Conservation (phyloP, 2,797 vertebrate species). For the Peromyscus aztecus region DNA sequence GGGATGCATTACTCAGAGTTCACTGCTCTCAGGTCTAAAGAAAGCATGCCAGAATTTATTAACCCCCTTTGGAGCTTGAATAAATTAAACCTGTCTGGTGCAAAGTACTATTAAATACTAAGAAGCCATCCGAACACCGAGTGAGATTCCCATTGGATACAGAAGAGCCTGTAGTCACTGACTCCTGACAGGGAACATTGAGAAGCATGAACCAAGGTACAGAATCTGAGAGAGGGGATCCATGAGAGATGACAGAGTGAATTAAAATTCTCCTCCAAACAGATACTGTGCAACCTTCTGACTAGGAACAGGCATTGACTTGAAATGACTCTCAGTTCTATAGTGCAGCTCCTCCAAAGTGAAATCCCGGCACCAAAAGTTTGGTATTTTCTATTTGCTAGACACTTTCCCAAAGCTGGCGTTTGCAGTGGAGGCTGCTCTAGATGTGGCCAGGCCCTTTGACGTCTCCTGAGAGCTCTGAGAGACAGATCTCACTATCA, state of each 20-base stretch:
- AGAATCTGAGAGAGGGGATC: background rate
- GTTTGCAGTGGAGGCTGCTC: background rate
- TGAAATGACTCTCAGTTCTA: constrained; percentile 11
- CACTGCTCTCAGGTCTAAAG: background rate
- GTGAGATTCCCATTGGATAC: background rate
- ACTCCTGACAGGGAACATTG: too few species aligned
- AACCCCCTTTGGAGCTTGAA: background rate
- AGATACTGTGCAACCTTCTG: background rate
- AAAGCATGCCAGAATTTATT: background rate
- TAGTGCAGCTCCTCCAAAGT: background rate
- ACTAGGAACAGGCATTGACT: background rate
- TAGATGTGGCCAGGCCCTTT: background rate
- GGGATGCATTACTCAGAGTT: background rate
- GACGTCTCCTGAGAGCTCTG: background rate
- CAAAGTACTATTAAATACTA: background rate
- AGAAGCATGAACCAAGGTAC: background rate
- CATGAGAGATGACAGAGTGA: background rate
- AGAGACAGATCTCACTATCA: background rate
- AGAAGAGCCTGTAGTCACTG: background rate
- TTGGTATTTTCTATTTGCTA: constrained; percentile 2
- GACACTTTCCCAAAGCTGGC: background rate
- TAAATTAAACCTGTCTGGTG: background rate
- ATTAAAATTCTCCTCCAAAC: background rate
- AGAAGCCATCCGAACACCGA: background rate
- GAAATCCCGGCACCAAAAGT: background rate